Evolutionary conservation across 2,113 vertebrate species (phyloP).

Genomic region (Peromyscus maniculatus): DNA sequence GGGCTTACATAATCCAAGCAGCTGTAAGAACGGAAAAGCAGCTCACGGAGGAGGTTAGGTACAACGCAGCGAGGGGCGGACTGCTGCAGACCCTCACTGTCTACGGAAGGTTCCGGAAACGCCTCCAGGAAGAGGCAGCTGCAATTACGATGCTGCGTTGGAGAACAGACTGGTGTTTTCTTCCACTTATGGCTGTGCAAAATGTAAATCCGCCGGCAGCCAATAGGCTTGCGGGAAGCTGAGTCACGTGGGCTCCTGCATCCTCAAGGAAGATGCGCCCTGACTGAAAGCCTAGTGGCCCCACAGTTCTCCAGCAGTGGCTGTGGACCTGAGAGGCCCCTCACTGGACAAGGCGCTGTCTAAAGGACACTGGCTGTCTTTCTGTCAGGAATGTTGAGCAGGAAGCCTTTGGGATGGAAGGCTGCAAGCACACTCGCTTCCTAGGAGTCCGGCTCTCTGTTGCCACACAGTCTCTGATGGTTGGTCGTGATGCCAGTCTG

Average conservation of each 20-base stretch:
- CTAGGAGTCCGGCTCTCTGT: background rate
- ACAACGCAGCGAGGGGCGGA: constrained; percentile 38
- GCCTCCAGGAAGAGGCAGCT: constrained; percentile 75
- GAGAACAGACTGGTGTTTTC: constrained; percentile 57
- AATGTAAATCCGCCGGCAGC: constrained; percentile 3
- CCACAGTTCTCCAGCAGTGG: background rate
- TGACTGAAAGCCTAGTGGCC: background rate
- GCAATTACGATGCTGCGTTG: constrained; percentile 71
- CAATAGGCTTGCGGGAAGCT: background rate
- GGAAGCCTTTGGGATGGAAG: background rate
- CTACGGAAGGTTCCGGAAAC: constrained; percentile 55
- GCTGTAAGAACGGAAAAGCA: constrained; percentile 11
- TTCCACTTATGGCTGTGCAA: constrained; percentile 3
- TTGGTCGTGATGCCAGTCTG: background rate
- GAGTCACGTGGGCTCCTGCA: background rate
- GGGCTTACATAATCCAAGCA: constrained; percentile 62
- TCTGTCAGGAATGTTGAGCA: background rate
- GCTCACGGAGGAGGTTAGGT: constrained; percentile 7
- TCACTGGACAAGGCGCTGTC: background rate
- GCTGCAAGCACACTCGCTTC: background rate
- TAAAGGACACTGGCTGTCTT: background rate
- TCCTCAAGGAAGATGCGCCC: background rate
- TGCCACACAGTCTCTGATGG: background rate
- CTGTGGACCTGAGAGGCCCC: background rate
- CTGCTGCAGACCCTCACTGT: constrained; percentile 73